Percentiles rank a stretch among this genome's conserved stretches.
Evolutionary conservation across 2,797 vertebrate genomes (phyloP).

Genomic region (Betta splendens): DNA sequence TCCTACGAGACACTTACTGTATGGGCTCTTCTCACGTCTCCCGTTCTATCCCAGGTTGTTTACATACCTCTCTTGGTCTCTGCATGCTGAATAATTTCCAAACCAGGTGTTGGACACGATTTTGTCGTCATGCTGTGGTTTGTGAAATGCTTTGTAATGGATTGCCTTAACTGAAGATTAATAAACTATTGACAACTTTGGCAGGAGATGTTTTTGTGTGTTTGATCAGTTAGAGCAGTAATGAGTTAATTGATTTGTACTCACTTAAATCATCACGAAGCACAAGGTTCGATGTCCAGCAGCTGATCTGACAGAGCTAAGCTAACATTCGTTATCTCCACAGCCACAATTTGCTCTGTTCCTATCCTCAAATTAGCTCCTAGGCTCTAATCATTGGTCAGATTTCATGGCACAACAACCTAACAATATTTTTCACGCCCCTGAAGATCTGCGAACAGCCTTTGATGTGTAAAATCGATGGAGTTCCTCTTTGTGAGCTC

Average conservation of each 20-base stretch:
- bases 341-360: neutral
- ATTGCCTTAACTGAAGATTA: conserved; percentile 85
- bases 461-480: neutral
- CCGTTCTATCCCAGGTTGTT: conserved; percentile 77
- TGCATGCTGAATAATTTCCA: conserved; percentile 84
- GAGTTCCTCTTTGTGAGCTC: neutral
- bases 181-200: conserved; percentile 82
- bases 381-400: neutral
- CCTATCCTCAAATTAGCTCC: neutral
- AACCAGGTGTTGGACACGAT: conserved; percentile 81
- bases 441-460: neutral
- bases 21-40: conserved; percentile 65
- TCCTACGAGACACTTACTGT: conserved; percentile 60
- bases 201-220: conserved; percentile 59
- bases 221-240: conserved; percentile 8
- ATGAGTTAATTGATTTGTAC: too few species aligned
- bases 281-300: too few species aligned
- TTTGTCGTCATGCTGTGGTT: conserved; percentile 81
- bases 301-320: neutral
- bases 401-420: neutral
- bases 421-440: neutral
- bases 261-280: neutral
- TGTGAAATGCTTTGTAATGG: conserved; percentile 87
- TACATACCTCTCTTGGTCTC: conserved; percentile 79
- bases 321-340: neutral